Evolutionary conservation across 1,140 invertebrate genomes (phyloP).

Genomic region (Brachionus sp.): DNA sequence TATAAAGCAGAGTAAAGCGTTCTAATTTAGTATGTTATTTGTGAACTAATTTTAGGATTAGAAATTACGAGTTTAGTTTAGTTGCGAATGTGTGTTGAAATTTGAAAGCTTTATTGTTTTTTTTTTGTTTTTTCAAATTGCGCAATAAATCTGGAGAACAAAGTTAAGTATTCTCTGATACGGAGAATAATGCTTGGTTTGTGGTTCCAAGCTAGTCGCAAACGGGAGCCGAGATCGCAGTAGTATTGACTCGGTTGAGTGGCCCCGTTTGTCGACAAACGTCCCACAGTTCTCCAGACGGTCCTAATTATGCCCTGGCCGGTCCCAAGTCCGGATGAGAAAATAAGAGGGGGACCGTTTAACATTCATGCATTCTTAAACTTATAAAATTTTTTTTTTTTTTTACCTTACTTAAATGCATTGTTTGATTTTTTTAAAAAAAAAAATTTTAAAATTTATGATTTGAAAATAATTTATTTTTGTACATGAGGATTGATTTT

Average conservation of each 20-base stretch:
- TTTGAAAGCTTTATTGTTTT: background rate
- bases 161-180: conserved; percentile 3
- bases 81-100: background rate
- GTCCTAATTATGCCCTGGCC: background rate
- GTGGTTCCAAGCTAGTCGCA: background rate
- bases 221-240: background rate
- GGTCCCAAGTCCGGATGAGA: background rate
- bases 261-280: background rate
- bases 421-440: background rate
- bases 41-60: background rate
- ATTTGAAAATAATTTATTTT: no score
- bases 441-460: background rate
- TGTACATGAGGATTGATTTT: background rate
- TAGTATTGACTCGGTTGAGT: background rate
- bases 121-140: background rate
- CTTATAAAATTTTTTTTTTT: no score
- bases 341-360: background rate
- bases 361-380: no score
- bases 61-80: background rate
- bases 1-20: background rate
- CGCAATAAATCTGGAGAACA: background rate
- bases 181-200: background rate
- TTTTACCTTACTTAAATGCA: background rate
- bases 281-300: background rate
- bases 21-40: background rate